Evolutionary conservation across 2,797 vertebrate genomes (phyloP), one percentile per base, ranked within the genome.

Genomic region (Oreochromis grahami): DNA sequence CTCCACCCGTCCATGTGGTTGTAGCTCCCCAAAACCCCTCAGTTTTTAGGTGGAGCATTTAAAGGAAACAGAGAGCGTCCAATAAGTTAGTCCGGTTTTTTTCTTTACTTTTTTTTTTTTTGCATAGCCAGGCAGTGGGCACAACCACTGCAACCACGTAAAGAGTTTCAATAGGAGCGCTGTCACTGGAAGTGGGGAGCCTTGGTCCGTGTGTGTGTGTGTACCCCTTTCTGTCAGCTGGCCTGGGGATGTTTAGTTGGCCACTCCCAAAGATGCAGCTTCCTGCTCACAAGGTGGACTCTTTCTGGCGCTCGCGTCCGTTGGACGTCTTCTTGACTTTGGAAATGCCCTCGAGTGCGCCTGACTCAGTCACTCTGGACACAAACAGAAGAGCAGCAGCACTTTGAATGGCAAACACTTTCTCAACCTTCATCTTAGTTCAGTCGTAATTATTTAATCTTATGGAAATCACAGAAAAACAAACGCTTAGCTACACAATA

Each of bases 301-400:
- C 93, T 88, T 92, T 95, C 87, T 95, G 95, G 53, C 92, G 93
- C 48, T 98, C 97, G 1, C 96, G 95, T 45, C 96, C 93, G 2
- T 96, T 96, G 5, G 92, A 95, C 0, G 96, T 97, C 88, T 97
- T 97, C 96, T 97, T 97, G 82, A 97, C 97, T 91, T 97, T 97
- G 82, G 96, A 96, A 76, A 98, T 94, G 2, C 97, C 96, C 92
- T 97, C 96, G 85, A 96, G 88, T 10, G 93, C 95, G 0, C 97
- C 97, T 0, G 97, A 97, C 90, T 97, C 96, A 0, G 97, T 97
- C 89, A 97, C 86, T 79, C 97, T 97, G 84, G 0, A 78, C 43
- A 52, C n/a, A 86, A 21, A 82, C 19, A 78, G 5, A 55, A 7
- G 36, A 41, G n/a, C 63, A 68, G 36, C 63, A 68, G 36, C 12